Evolutionary conservation across 2,797 vertebrate genomes (phyloP), one percentile per base, ranked within the genome.

Genomic region (Eurystomus glaucurus): DNA sequence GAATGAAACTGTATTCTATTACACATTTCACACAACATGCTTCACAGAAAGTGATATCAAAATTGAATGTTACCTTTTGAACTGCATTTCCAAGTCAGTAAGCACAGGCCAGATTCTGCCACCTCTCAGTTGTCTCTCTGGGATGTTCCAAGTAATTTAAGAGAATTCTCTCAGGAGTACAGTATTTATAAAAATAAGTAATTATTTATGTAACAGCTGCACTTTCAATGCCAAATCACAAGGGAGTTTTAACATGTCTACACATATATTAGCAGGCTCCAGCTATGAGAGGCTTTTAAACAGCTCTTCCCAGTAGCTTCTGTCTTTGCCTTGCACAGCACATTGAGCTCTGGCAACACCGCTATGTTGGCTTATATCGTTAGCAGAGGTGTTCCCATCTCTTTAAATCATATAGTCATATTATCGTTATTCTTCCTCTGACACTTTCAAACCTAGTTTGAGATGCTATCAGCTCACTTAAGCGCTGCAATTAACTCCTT

Each of bases 1-100:
- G 96, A 97, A 97, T 95, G 86, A 90, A 72, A 26, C 39, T 39
- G 83, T 61, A 90, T 96, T 81, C 37, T 23, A 16, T 96, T 93
- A 93, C 93, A 93, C 93, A 88, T 86, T 81, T 75, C 57, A 83
- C 76, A 87, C 12, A 84, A 78, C 20, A 41, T 0, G 3, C 66
- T 76, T 71, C 33, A 25, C 37, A 89, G 88, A 60, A 64, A 81
- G 18, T 23, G 66, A 29, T 48, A 80, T 80, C 16, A 83, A 71
- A 82, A 78, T 11, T 31, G 14, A 61, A 18, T 58, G 69, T 66
- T 77, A 74, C 66, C 83, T 88, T 90, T 37, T 65, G 64, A 96
- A 66, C 41, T 43, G 46, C 72, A 39, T 61, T 90, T 74, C 55
- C 29, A 14, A 60, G 41, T 79, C 21, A 19, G 3, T 20, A 69